Percentiles rank a stretch among this genome's conserved stretches.
These are phyloP conservation scores for Drosophila oshimai DNA, from an alignment of 1,140 invertebrate genomes.

Conservation along the genomic window DNA sequence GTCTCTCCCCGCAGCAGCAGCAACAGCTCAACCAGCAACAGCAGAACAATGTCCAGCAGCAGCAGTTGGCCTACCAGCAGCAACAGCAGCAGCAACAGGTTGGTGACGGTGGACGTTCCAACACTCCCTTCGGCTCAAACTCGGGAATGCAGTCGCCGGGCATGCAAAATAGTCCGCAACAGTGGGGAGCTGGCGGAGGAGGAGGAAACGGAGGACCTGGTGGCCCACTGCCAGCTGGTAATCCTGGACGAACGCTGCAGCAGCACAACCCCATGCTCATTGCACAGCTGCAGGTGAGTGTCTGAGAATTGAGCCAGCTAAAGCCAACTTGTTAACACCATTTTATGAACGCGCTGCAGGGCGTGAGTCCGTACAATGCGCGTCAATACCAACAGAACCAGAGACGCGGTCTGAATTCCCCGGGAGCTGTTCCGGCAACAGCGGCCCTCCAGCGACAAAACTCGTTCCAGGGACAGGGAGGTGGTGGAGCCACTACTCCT, in stretches of 20 bases:
- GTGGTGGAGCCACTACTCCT: slow-evolving; percentile 71
- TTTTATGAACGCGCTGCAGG: slow-evolving; percentile 38
- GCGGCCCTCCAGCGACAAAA: slow-evolving; percentile 69
- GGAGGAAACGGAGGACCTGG: slow-evolving; percentile 34
- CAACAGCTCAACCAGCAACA: slow-evolving; percentile 64
- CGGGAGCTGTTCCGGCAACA: slow-evolving; percentile 78
- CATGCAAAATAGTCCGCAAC: slow-evolving; percentile 68
- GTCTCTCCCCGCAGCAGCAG: slow-evolving; percentile 67
- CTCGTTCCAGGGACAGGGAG: slow-evolving; percentile 76
- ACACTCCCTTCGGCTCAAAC: slow-evolving; percentile 57
- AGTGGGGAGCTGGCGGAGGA: slow-evolving; percentile 36
- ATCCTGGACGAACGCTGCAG: slow-evolving; percentile 81
- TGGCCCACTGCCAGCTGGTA: slow-evolving; percentile 41
- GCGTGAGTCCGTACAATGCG: slow-evolving; percentile 70
- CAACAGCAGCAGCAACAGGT: slow-evolving; percentile 68
- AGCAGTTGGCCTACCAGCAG: slow-evolving; percentile 70
- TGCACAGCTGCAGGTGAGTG: slow-evolving; percentile 87
- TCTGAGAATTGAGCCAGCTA: neutral
- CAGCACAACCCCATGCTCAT: slow-evolving; percentile 92
- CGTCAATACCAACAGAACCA: slow-evolving; percentile 75
- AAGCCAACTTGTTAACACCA: slow-evolving; percentile 23
- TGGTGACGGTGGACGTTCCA: slow-evolving; percentile 51
- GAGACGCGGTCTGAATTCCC: slow-evolving; percentile 84
- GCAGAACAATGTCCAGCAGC: slow-evolving; percentile 64
- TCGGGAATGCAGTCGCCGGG: slow-evolving; percentile 70